Base-by-base conservation (phyloP, 2,888 invertebrate species). In the Pyralis farinalis region DNA sequence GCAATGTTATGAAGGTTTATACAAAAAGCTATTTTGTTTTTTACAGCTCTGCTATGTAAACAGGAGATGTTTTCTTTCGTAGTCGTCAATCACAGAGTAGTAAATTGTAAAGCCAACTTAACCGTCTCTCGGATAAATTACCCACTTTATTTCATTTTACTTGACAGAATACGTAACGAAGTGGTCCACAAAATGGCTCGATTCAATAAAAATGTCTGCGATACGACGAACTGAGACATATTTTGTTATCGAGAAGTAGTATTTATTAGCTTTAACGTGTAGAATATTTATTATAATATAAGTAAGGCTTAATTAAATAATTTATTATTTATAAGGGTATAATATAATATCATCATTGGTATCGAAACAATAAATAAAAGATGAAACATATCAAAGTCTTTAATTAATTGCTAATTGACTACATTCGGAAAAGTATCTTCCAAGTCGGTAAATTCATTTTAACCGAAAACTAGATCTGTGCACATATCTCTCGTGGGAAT, bases 401-500 rank as follows among this genome's bases (percentile, higher is more conserved):
- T 16, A 34, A 12, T 34, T 35, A 12, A 12, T 25, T 34, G 25
- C 5, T 34, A 4, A 16, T 16, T 16, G 16, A 16, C 16, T 16
- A 4, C 4, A 4, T 16, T 16, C 16, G 16, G 16, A 16, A 16
- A 16, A 16, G 4, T n/a, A n/a, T n/a, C n/a, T n/a, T n/a, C n/a
- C 16, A 16, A 4, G 2, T 16, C 3, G 16, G 7, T 25, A 25
- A 2, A 7, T 25, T 25, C 1, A 7, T n/a, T 25, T 25, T 25
- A 25, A 25, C 3, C 4, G 16, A 16, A 7, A n/a, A 25, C 7
- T 25, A 25, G 25, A 5, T 25, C 7, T 7, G 48, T 47, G 44
- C 43, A 39, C 56, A 66, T 67, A 60, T 60, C 49, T 53, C 59
- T 52, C 37, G 28, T 31, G 56, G 57, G 55, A 54, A 38, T 35